Evolutionary conservation across 2,888 invertebrate species (phyloP).

Genomic region (Clitarchus hookeri): DNA sequence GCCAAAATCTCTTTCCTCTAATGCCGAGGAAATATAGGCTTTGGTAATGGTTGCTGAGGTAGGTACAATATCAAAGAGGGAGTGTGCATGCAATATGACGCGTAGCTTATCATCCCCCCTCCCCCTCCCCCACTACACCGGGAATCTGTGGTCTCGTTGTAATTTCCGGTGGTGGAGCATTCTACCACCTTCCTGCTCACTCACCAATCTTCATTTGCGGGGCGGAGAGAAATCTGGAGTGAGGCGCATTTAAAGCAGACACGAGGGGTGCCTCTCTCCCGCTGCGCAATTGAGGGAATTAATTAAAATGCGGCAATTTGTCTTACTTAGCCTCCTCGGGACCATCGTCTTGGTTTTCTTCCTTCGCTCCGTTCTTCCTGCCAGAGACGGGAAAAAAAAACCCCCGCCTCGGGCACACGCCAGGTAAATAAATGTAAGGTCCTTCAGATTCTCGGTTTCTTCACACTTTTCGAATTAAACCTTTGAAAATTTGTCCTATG

Average conservation of each 20-base stretch:
- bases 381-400: too few relatives aligned
- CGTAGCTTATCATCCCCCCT: not conserved
- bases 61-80: not conserved
- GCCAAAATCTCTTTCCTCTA: too few relatives aligned
- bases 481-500: too few relatives aligned
- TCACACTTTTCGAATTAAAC: too few relatives aligned
- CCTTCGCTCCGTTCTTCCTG: not conserved
- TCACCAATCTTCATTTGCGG: not conserved
- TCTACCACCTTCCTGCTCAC: too few relatives aligned
- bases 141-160: not conserved
- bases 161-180: not conserved
- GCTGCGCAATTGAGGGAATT: not conserved
- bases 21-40: too few relatives aligned
- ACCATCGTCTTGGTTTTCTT: not conserved
- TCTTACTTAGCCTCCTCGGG: not conserved
- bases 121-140: not conserved
- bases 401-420: too few relatives aligned
- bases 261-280: not conserved
- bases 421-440: too few relatives aligned
- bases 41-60: not conserved
- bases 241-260: not conserved
- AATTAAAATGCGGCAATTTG: slow-evolving; percentile 5
- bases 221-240: not conserved
- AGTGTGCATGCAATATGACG: not conserved
- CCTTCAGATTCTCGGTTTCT: too few relatives aligned